A percentile compares a stretch with the other conserved stretches of the same genome.
Evolutionary conservation across 2,888 invertebrate genomes (phyloP).

Genomic region (Ochlodes sylvanus): DNA sequence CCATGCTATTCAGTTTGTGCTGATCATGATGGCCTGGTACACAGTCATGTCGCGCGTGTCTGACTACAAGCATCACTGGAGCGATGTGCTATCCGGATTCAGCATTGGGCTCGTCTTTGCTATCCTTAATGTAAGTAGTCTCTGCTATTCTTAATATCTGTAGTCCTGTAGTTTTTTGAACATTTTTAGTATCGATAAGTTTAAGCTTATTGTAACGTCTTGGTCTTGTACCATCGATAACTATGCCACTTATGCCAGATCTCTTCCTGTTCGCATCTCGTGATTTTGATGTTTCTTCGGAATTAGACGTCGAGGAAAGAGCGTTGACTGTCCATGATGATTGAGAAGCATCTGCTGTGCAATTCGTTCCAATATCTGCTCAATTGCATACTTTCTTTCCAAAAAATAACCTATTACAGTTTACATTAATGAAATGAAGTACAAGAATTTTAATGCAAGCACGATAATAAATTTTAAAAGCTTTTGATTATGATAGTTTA

Average conservation of each 20-base stretch:
- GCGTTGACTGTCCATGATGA: too few relatives aligned
- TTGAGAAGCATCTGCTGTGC: not conserved
- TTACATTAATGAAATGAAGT: too few relatives aligned
- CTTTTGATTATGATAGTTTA: too few relatives aligned
- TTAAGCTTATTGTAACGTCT: not conserved
- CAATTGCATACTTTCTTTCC: not conserved
- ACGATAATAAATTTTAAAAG: too few relatives aligned
- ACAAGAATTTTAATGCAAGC: too few relatives aligned
- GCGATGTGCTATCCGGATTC: slow-evolving; percentile 95
- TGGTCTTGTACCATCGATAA: too few relatives aligned
- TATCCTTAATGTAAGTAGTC: slow-evolving; percentile 87
- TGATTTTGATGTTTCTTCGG: too few relatives aligned
- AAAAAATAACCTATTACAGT: not conserved
- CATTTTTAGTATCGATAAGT: not conserved
- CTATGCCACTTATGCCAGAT: too few relatives aligned
- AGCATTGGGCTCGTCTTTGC: slow-evolving; percentile 88
- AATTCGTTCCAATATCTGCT: not conserved
- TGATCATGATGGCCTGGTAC: slow-evolving; percentile 92
- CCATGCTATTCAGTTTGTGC: slow-evolving; percentile 93
- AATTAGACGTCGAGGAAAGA: too few relatives aligned
- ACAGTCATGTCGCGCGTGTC: slow-evolving; percentile 96
- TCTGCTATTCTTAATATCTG: not conserved
- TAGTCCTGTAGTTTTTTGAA: too few relatives aligned
- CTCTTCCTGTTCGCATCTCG: too few relatives aligned
- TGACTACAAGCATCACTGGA: slow-evolving; percentile 99